These are phyloP conservation scores for Mobula hypostoma DNA, from an alignment of 2,113 vertebrate species.

Conservation along the genomic window DNA sequence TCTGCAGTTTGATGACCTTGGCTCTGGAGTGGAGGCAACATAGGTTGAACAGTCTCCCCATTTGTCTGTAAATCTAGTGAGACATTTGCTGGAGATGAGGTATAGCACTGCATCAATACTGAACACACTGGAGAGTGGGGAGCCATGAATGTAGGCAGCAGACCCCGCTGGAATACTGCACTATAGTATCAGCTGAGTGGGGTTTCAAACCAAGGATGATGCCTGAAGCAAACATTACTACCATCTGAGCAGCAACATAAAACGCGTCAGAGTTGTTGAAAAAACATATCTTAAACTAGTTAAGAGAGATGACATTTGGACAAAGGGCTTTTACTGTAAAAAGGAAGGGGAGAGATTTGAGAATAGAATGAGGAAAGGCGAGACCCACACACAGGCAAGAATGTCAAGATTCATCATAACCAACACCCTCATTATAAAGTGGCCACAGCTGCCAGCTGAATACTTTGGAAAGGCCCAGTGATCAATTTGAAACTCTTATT, in stretches of 20 bases:
- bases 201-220: background rate
- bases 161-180: background rate
- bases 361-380: background rate
- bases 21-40: too few relatives aligned
- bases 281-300: background rate
- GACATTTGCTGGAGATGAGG: too few relatives aligned
- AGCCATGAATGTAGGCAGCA: too few relatives aligned
- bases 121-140: too few relatives aligned
- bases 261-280: background rate
- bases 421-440: background rate
- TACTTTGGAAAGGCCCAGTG: background rate
- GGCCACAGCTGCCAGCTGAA: background rate
- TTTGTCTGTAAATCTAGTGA: too few relatives aligned
- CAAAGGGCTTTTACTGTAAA: background rate
- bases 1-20: too few relatives aligned
- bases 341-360: background rate
- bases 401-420: background rate
- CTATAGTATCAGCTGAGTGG: background rate
- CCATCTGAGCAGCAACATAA: background rate
- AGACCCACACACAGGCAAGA: background rate
- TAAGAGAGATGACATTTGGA: background rate
- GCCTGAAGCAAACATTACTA: background rate
- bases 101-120: too few relatives aligned
- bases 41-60: too few relatives aligned
- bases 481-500: background rate